Evolutionary conservation across 2,797 vertebrate genomes (phyloP).

Genomic region (Peromyscus eremicus): DNA sequence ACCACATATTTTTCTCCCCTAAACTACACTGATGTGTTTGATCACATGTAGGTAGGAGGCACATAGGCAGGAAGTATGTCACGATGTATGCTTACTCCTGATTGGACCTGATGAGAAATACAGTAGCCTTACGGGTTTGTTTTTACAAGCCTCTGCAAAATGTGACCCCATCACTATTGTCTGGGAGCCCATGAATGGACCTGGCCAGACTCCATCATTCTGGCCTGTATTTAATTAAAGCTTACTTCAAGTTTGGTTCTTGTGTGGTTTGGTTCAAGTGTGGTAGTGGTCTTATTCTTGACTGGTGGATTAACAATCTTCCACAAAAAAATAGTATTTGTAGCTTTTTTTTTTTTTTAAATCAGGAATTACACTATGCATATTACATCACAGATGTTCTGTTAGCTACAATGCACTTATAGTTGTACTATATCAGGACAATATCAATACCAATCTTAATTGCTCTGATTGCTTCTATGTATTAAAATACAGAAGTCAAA

Average conservation of each 20-base stretch:
- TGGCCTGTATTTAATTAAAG: neutral
- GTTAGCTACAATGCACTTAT: neutral
- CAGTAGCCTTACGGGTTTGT: neutral
- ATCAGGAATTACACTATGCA: neutral
- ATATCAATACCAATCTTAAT: neutral
- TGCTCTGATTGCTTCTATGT: neutral
- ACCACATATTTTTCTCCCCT: neutral
- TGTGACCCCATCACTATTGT: neutral
- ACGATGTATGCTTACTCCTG: neutral
- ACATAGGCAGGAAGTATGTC: neutral
- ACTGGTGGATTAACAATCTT: neutral
- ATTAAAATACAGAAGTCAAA: slow-evolving; percentile 22
- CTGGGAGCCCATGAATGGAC: neutral
- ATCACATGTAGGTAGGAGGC: neutral
- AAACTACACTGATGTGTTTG: neutral
- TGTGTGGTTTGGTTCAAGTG: too few species aligned
- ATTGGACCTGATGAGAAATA: neutral
- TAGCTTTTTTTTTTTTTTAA: neutral
- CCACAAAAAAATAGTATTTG: neutral
- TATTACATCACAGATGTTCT: neutral
- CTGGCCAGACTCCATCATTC: neutral
- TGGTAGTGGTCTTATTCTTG: neutral
- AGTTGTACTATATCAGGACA: neutral
- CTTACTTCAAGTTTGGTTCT: neutral
- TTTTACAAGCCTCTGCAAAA: neutral